A percentile compares a stretch with the other conserved stretches of the same genome.
These are phyloP conservation scores for Gobionotothen gibberifrons DNA, from an alignment of 2,797 vertebrate species.

Conservation along the genomic window DNA sequence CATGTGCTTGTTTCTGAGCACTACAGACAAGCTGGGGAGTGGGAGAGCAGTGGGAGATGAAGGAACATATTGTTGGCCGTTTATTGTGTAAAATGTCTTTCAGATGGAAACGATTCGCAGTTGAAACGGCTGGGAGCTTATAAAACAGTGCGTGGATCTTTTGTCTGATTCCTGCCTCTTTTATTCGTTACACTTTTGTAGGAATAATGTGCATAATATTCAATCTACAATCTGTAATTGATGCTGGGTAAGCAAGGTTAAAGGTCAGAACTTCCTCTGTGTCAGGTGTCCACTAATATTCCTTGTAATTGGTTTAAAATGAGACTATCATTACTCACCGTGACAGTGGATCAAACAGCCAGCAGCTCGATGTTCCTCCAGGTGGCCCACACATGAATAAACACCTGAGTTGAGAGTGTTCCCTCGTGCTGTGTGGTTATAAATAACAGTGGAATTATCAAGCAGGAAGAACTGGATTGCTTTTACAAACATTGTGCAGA, in stretches of 20 bases:
- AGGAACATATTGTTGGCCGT: background rate
- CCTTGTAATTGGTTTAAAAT: conserved; percentile 13
- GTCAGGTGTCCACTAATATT: conserved; percentile 8
- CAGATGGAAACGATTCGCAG: no score
- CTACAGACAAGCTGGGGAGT: background rate
- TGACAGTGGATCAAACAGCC: conserved; percentile 23
- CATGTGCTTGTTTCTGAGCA: background rate
- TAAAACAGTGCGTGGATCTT: no score
- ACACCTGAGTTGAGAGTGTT: conserved; percentile 1
- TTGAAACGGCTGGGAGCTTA: no score
- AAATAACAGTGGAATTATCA: conserved; percentile 4
- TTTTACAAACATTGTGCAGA: conserved; percentile 1
- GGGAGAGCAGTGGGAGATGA: no score
- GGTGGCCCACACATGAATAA: conserved; percentile 8
- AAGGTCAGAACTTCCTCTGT: background rate
- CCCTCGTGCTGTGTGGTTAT: background rate
- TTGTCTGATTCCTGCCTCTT: background rate
- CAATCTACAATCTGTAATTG: background rate
- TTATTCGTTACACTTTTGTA: background rate
- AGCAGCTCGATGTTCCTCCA: conserved; percentile 6
- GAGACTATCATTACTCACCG: conserved; percentile 5
- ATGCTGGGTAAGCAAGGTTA: background rate
- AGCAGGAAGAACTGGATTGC: background rate
- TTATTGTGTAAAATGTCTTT: no score
- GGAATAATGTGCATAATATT: background rate